A percentile compares a stretch with the other conserved stretches of the same genome.
These are phyloP conservation scores for Anabacerthia variegaticeps DNA, from an alignment of 2,797 vertebrate species.

Conservation along the genomic window DNA sequence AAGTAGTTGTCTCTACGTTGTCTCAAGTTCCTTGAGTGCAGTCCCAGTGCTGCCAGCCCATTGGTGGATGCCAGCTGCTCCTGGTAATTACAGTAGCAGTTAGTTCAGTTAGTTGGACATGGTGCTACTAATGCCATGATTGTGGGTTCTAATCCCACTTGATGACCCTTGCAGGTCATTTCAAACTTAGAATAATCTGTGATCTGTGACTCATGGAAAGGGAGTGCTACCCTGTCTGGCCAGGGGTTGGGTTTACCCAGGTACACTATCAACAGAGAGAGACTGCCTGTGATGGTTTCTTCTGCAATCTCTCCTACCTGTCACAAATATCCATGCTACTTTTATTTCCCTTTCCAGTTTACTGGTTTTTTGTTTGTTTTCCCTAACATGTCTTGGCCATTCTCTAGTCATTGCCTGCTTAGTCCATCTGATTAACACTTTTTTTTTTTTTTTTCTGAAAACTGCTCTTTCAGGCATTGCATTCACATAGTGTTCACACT, in stretches of 20 bases:
- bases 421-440: neutral
- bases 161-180: neutral
- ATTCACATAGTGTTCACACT: neutral
- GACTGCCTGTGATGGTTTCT: fast-evolving
- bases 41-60: neutral
- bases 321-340: neutral
- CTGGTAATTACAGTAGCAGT: neutral
- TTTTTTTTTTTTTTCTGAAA: neutral
- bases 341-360: neutral
- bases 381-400: neutral
- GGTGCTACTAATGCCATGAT: neutral
- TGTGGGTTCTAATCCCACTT: neutral
- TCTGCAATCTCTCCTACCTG: fast-evolving
- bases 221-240: fast-evolving
- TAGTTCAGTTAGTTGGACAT: neutral
- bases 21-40: neutral
- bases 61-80: neutral
- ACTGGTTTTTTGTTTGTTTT: neutral
- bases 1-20: neutral
- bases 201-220: neutral
- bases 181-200: neutral
- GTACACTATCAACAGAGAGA: neutral
- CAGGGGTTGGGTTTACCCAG: fast-evolving
- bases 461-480: neutral
- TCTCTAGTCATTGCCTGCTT: neutral